A percentile compares a stretch with the other conserved stretches of the same genome.
Evolutionary conservation across 1,140 invertebrate species (phyloP).

Genomic region (Aplysia californica): DNA sequence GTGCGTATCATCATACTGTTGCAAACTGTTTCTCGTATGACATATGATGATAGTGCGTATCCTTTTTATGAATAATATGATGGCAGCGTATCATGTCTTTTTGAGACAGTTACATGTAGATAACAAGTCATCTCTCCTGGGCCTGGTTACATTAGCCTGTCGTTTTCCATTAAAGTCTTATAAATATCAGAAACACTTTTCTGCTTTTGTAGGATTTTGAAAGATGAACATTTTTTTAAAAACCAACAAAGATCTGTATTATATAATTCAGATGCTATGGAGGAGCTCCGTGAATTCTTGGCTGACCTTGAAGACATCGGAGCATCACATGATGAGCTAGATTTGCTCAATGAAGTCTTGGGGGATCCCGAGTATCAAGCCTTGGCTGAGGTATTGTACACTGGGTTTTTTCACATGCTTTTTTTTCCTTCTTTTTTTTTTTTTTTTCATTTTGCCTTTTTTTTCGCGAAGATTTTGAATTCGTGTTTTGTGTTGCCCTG

Average conservation of each 20-base stretch:
- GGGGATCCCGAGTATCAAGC: constrained; percentile 23
- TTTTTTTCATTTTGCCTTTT: background rate
- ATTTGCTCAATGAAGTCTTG: constrained; percentile 26
- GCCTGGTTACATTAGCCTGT: too few species aligned
- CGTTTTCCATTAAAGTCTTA: too few species aligned
- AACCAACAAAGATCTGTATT: too few species aligned
- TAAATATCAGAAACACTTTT: too few species aligned
- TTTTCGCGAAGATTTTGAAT: background rate
- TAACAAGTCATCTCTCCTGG: too few species aligned
- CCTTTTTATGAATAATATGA: too few species aligned
- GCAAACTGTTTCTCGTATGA: too few species aligned
- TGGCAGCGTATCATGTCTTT: too few species aligned
- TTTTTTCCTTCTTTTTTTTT: background rate
- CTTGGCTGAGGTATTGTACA: background rate
- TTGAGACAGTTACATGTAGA: too few species aligned
- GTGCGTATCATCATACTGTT: too few species aligned
- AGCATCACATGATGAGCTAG: constrained; percentile 23
- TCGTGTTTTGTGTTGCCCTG: background rate
- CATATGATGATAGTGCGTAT: too few species aligned
- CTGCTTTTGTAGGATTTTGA: too few species aligned
- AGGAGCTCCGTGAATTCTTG: constrained; percentile 13
- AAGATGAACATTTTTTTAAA: background rate
- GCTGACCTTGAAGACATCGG: constrained; percentile 17
- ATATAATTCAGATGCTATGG: constrained; percentile 23
- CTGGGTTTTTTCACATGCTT: background rate